Percentiles rank a stretch among this genome's conserved stretches.
Conservation (phyloP, 2,888 invertebrate genomes). For the Morpho helenor region DNA sequence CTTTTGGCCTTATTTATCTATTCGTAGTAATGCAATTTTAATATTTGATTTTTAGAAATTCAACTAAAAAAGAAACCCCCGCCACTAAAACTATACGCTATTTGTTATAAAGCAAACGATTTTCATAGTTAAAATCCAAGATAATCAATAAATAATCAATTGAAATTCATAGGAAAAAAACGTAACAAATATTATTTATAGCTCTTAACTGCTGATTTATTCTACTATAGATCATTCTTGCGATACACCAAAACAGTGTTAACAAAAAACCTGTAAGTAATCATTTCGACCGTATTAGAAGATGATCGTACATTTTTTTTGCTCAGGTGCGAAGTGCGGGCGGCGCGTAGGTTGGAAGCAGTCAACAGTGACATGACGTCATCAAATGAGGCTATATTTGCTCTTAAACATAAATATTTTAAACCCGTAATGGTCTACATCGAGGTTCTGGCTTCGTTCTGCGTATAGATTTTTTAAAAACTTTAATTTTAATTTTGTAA, state of each 20-base stretch:
- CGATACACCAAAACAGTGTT: slow-evolving; percentile 8
- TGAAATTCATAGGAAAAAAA: not conserved
- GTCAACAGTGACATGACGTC: slow-evolving; percentile 42
- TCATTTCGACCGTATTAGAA: slow-evolving; percentile 15
- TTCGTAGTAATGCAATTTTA: too few species aligned
- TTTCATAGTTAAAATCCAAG: too few species aligned
- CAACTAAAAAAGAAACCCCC: too few species aligned
- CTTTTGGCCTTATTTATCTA: too few species aligned
- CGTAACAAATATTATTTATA: not conserved
- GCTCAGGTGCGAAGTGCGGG: slow-evolving; percentile 18
- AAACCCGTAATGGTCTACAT: not conserved
- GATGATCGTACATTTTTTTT: slow-evolving; percentile 20
- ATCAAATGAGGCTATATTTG: slow-evolving; percentile 10
- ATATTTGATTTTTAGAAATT: too few species aligned
- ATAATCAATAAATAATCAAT: not conserved
- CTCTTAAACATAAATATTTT: not conserved
- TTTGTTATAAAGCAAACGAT: too few species aligned
- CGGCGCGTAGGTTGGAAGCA: slow-evolving; percentile 31
- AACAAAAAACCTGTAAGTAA: slow-evolving; percentile 12
- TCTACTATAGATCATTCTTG: slow-evolving; percentile 1
- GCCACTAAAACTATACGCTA: too few species aligned
- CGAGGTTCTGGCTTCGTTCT: too few species aligned
- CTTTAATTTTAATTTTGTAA: too few species aligned
- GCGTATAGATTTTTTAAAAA: too few species aligned
- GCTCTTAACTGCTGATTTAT: not conserved